Evolutionary conservation across 2,888 invertebrate species (phyloP), one percentile per base, ranked within the genome.

Genomic region (Cosmorhoe ocellata): DNA sequence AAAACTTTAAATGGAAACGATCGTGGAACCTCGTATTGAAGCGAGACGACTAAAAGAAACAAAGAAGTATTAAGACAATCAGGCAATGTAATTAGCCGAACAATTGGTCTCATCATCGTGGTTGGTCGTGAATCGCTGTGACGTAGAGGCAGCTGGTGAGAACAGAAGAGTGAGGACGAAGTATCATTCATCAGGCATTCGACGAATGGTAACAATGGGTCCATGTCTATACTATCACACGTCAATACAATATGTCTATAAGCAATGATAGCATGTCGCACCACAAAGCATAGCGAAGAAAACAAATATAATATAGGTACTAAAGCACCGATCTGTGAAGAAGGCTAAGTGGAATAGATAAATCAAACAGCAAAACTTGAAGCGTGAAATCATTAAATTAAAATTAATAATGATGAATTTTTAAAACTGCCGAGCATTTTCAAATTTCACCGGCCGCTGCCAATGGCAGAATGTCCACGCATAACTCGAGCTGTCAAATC

Each of bases 1-100:
- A 52, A 52, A 55, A 49, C 41, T 56, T 58, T 57, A 47, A 53
- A 60, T 49, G 59, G 48, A 55, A 32, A 11, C 18, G 58, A 52
- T 53, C 59, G 49, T 49, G 40, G 42, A 60, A 56, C 56, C 47
- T 44, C 44, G 42, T 43, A 49, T 48, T 42, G 52, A 51, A 47
- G 51, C 54, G 51, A 55, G 50, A 54, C 18, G 2, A 18, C 51
- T 48, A 44, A 45, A 30, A 33, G 49, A 43, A 52, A 53, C 56
- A 58, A 61, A 51, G 22, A 51, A 52, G 24, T 43, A 45, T 40
- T 33, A 49, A 56, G 38, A 58, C 58, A 60, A 60, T 57, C 32
- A 30, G 37, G 38, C 33, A 47, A 51, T 49, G 50, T 51, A 51
- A 56, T 51, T 49, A 41, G 26, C 39, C 36, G 37, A 43, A 54